These are phyloP conservation scores for Anableps anableps DNA, from an alignment of 2,797 vertebrate species.

Conservation along the genomic window DNA sequence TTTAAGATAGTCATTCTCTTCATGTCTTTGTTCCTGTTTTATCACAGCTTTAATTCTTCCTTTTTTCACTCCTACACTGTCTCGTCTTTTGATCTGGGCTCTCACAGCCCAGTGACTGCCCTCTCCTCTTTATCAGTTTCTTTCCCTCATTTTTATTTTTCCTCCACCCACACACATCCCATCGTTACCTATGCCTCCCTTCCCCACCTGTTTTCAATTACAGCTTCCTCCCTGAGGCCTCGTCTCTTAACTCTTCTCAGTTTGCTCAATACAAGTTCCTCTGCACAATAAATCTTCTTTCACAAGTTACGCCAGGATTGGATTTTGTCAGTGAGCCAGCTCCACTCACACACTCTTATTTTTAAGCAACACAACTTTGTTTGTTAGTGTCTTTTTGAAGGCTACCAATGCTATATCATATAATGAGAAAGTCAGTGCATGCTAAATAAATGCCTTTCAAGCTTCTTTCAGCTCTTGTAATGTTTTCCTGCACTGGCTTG, in stretches of 20 bases:
- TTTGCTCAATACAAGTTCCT: constrained; percentile 53
- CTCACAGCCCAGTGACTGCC: constrained; percentile 34
- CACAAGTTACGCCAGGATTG: constrained; percentile 33
- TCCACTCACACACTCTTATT: not conserved
- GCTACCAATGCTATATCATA: constrained; percentile 8
- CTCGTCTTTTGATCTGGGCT: constrained; percentile 39
- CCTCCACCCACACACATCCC: constrained; percentile 35
- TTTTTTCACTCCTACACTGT: constrained; percentile 19
- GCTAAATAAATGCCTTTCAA: constrained; percentile 26
- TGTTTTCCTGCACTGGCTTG: constrained; percentile 38
- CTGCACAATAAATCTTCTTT: constrained; percentile 36
- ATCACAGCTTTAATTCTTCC: constrained; percentile 32
- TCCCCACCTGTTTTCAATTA: constrained; percentile 72
- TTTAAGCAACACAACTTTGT: constrained; percentile 15
- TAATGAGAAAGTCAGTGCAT: constrained; percentile 9
- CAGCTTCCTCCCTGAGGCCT: constrained; percentile 59
- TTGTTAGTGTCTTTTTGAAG: constrained; percentile 20
- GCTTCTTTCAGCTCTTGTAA: constrained; percentile 26
- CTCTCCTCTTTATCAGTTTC: constrained; percentile 31
- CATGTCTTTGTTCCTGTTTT: constrained; percentile 18
- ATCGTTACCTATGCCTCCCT: constrained; percentile 36
- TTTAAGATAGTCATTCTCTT: constrained; percentile 10
- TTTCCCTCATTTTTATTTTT: constrained; percentile 16
- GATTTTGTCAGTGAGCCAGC: constrained; percentile 40
- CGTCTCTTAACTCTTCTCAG: constrained; percentile 56